A percentile compares a stretch with the other conserved stretches of the same genome.
Evolutionary conservation across 2,888 invertebrate genomes (phyloP).

Genomic region (Gortyna flavago): DNA sequence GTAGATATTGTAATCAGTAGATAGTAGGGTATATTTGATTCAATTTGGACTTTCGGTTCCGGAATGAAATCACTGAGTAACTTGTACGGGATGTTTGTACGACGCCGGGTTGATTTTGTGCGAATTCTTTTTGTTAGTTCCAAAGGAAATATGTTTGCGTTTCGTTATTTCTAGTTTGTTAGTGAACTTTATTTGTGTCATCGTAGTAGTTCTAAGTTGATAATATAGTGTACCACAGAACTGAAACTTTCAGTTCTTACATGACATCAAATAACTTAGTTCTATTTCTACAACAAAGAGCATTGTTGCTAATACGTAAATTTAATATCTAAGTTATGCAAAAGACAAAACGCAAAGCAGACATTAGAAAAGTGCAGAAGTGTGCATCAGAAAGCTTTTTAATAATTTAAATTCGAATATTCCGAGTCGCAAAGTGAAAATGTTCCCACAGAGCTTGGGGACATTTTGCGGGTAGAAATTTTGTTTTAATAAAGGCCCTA

Average conservation of each 20-base stretch:
- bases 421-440: constrained; percentile 67
- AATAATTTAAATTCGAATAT: constrained; percentile 73
- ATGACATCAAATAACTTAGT: constrained; percentile 21
- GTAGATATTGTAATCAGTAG: constrained; percentile 79
- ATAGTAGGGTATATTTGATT: constrained; percentile 78
- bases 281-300: constrained; percentile 29
- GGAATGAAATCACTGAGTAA: constrained; percentile 67
- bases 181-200: constrained; percentile 55
- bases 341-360: constrained; percentile 22
- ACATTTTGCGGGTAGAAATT: constrained; percentile 87
- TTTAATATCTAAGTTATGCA: constrained; percentile 35
- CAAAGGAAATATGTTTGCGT: constrained; percentile 57
- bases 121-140: constrained; percentile 56
- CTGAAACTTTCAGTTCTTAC: constrained; percentile 14
- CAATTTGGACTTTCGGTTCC: constrained; percentile 77
- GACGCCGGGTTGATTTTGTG: constrained; percentile 55
- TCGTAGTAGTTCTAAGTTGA: constrained; percentile 27
- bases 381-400: constrained; percentile 63
- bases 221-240: constrained; percentile 30
- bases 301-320: constrained; percentile 26
- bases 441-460: constrained; percentile 80
- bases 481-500: constrained; percentile 89
- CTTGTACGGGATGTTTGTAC: constrained; percentile 64
- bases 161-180: constrained; percentile 46
- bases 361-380: constrained; percentile 44